Evolutionary conservation across 2,888 invertebrate genomes (phyloP).

Genomic region (Athrips mouffetella): DNA sequence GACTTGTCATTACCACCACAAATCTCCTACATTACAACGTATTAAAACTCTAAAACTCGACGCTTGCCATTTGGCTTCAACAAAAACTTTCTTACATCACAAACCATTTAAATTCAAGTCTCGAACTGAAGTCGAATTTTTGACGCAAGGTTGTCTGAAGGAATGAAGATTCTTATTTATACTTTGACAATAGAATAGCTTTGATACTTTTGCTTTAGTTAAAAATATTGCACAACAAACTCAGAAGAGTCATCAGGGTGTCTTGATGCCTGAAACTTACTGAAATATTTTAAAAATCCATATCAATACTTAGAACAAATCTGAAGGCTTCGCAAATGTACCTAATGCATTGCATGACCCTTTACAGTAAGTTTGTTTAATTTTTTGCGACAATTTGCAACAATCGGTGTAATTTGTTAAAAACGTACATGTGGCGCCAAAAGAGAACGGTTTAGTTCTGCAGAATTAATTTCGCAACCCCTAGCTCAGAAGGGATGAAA

Average conservation of each 20-base stretch:
- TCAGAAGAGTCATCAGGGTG: not conserved
- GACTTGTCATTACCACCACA: conserved; percentile 70
- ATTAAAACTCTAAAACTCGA: conserved; percentile 75
- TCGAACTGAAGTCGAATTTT: conserved; percentile 38
- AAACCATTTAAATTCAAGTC: conserved; percentile 69
- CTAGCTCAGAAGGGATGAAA: conserved; percentile 56
- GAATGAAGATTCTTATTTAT: too few species aligned
- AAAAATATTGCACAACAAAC: not conserved
- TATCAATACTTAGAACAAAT: too few species aligned
- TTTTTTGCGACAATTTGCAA: too few species aligned
- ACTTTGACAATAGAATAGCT: too few species aligned
- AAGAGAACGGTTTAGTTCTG: conserved; percentile 33
- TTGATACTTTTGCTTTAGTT: too few species aligned
- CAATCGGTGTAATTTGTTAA: too few species aligned
- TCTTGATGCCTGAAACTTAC: too few species aligned
- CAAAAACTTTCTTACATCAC: conserved; percentile 74
- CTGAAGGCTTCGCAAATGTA: too few species aligned
- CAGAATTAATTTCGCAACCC: conserved; percentile 70
- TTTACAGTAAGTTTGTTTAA: too few species aligned
- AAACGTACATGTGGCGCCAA: conserved; percentile 59
- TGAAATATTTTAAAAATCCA: too few species aligned
- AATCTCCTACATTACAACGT: conserved; percentile 73
- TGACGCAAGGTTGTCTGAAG: conserved; percentile 28
- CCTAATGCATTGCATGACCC: too few species aligned
- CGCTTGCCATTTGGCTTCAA: conserved; percentile 63